Evolutionary conservation across 2,888 invertebrate species (phyloP).

Genomic region (Hedychridium roseum): DNA sequence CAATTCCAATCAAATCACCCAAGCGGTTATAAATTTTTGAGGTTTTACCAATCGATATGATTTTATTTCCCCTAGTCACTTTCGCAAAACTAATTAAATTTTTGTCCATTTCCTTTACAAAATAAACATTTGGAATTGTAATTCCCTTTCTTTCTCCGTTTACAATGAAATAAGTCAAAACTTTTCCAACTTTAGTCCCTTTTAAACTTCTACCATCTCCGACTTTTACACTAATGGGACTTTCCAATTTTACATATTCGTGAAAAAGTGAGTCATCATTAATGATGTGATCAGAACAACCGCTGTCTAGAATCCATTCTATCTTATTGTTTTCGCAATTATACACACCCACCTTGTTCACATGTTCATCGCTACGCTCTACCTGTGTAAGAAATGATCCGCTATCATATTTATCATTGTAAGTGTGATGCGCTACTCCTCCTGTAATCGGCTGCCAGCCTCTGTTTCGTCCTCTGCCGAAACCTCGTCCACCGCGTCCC

Average conservation of each 20-base stretch:
- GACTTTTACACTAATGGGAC: slow-evolving; percentile 23
- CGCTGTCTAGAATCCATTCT: slow-evolving; percentile 25
- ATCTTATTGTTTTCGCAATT: slow-evolving; percentile 2
- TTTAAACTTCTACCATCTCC: slow-evolving; percentile 18
- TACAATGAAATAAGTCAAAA: slow-evolving; percentile 10
- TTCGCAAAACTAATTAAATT: slow-evolving; percentile 18
- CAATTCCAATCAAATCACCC: slow-evolving; percentile 13
- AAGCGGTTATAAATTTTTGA: slow-evolving; percentile 13
- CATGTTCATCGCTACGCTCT: background rate
- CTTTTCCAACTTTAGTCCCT: slow-evolving; percentile 17
- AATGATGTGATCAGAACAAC: slow-evolving; percentile 27
- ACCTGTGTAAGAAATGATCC: background rate
- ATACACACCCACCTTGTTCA: background rate
- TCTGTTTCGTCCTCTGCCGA: background rate
- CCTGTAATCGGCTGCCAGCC: background rate
- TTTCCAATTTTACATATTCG: slow-evolving; percentile 17
- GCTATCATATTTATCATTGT: background rate
- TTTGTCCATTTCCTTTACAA: slow-evolving; percentile 8
- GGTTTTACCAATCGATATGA: slow-evolving; percentile 9
- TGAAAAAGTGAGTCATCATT: slow-evolving; percentile 17
- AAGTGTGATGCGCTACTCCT: background rate
- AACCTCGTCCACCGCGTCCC: background rate
- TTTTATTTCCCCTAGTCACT: slow-evolving; percentile 7
- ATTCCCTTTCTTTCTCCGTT: slow-evolving; percentile 4
- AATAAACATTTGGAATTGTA: slow-evolving; percentile 11